Evolutionary conservation across 2,888 invertebrate species (phyloP), one percentile per base, ranked within the genome.

Genomic region (Oxycera nigricornis): DNA sequence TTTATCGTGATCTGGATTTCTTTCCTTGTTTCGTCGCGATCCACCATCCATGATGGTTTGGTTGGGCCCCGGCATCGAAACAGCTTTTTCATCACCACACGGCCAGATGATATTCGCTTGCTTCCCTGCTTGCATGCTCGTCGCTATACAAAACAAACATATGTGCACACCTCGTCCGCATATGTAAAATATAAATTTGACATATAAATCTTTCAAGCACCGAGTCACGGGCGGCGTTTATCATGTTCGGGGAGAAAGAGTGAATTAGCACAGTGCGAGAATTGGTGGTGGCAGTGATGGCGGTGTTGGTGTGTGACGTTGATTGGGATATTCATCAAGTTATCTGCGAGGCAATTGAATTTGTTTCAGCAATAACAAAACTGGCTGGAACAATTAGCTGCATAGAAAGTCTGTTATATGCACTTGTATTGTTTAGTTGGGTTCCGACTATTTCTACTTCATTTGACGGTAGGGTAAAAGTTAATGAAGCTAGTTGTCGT

Each of bases 131-230:
- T 46, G 46, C 46, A n/a, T 46, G 46, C 46, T 46, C 46, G 46
- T 3, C 14, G 46, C 46, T 2, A 24, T 55, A 7, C 28, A 26
- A 59, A 59, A 59, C 59, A 59, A 59, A 59, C 59, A 59, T 59
- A 24, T 59, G 59, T 50, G 50, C 59, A n/a, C 59, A 59, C 26
- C 59, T 30, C 26, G 59, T 59, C 30, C 59, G 30, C 59, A 59
- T 59, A 59, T 30, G 59, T 59, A 59, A 59, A 59, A 59, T 59
- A 59, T 59, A 59, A 59, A 59, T 59, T 59, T 59, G 30, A 59
- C 59, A 28, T 30, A 59, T 59, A 59, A 59, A 59, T 59, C 59
- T 59, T 59, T 28, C 28, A 22, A 3, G 59, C 9, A 59, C 59
- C 11, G 17, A 59, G 30, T 30, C 28, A 59, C 17, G 28, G 59